These are phyloP conservation scores for Cheracebus regulus DNA, from an alignment of 2,797 vertebrate genomes.

Conservation along the genomic window DNA sequence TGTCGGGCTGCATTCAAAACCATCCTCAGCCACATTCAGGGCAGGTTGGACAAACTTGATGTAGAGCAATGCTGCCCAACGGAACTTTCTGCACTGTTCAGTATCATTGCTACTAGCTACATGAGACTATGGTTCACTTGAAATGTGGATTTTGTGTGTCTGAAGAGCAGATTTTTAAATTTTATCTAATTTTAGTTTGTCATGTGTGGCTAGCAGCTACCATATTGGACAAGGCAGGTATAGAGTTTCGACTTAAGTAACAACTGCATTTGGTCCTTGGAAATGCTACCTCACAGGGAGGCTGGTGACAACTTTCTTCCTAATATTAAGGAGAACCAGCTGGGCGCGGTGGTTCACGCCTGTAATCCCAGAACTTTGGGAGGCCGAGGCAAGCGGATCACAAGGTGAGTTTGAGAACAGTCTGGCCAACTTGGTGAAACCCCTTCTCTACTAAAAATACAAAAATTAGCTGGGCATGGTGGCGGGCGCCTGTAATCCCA, in stretches of 20 bases:
- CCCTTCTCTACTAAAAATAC: neutral
- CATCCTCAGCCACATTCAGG: neutral
- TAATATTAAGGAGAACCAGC: neutral
- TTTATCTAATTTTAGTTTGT: neutral
- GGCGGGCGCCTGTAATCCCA: neutral
- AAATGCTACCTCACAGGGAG: neutral
- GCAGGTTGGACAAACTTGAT: neutral
- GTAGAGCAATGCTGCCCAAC: fast-evolving
- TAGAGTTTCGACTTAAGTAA: neutral
- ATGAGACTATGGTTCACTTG: neutral
- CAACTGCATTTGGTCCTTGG: neutral
- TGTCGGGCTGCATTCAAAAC: neutral
- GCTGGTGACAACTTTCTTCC: neutral
- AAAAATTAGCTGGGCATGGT: neutral
- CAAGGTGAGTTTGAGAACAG: neutral
- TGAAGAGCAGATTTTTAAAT: neutral
- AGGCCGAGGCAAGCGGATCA: neutral
- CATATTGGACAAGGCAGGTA: neutral
- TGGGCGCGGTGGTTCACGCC: neutral
- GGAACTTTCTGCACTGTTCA: neutral
- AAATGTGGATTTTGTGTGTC: neutral
- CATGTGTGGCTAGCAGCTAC: neutral
- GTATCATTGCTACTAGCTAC: neutral
- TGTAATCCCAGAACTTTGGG: neutral
- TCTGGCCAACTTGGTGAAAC: neutral